Base-by-base conservation (phyloP, 1,140 invertebrate genomes). In the Trachymyrmex septentrionalis region DNA sequence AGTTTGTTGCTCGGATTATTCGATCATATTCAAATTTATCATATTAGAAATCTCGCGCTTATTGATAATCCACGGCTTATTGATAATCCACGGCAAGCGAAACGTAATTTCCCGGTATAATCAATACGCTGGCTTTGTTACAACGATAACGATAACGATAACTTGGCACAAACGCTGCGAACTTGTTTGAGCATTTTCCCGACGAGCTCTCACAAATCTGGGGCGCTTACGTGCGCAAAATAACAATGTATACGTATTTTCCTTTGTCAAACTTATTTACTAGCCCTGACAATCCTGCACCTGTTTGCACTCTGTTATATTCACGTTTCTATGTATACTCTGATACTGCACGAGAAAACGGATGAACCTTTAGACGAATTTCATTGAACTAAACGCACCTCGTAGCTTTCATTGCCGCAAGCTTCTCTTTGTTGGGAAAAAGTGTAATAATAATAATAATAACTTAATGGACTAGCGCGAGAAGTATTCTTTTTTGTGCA, bases 231-330 rank as follows among this genome's bases (percentile, higher is more conserved):
- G 24, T 16, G 55, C 34, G 19, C 44, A 38, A 53, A 61, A 84
- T 84, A 75, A 63, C 69, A 84, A 84, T 63, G 55, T 63, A n/a
- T n/a, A 21, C 44, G 69, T 84, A 84, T 75, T 84, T 84, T 63
- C 44, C 69, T 84, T 75, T 73, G 80, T 84, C 38, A 75, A 73
- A 50, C 27, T 81, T 81, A 81, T 81, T 84, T 75, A 72, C 80
- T 75, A 48, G 14, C 4, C 38, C 30, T 50, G 80, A 82, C 53
- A 72, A 59, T 82, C 19, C 50, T 14, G 38, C 19, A 73, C 53
- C 34, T 82, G 30, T 61, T 82, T 61, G 24, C 55, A 24, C 24
- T 7, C 24, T 7, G 21, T 80, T 67, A 69, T 71, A 27, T 21
- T 59, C 34, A 48, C 10, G n/a, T 44, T 10, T 12, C 38, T 61